phyloP scores from a whole-genome alignment of 2,888 invertebrate species.

The Lithosia quadra region DNA sequence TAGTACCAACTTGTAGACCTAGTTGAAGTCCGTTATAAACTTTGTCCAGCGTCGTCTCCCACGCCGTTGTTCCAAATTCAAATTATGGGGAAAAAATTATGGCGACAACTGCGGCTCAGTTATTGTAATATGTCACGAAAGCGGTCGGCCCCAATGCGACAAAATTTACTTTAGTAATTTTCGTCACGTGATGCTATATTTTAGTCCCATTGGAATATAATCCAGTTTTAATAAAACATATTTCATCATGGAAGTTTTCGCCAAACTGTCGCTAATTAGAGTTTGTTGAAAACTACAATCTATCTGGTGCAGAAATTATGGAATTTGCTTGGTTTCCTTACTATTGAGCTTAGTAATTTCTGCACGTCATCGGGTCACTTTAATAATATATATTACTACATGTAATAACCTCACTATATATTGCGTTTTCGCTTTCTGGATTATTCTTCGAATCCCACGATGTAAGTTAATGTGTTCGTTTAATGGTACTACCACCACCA shows the following conservation, averaged over 20 bases:
- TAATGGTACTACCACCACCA: conserved; percentile 47
- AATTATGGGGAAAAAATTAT: conserved; percentile 60
- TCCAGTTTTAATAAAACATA: conserved; percentile 14
- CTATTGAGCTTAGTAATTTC: background rate
- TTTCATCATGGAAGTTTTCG: conserved; percentile 8
- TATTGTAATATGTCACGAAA: conserved; percentile 57
- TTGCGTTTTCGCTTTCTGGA: conserved; percentile 17
- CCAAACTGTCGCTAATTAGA: conserved; percentile 9
- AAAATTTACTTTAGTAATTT: conserved; percentile 49
- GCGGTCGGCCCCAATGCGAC: conserved; percentile 31
- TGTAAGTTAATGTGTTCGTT: conserved; percentile 37
- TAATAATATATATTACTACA: background rate
- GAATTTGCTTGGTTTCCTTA: background rate
- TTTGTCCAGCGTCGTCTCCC: conserved; percentile 44
- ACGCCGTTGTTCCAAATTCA: conserved; percentile 59
- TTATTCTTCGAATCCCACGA: conserved; percentile 31
- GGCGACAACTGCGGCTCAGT: conserved; percentile 46
- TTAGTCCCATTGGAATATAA: conserved; percentile 18
- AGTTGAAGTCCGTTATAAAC: conserved; percentile 11
- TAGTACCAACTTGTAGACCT: conserved; percentile 40
- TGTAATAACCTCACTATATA: background rate
- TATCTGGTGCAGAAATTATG: background rate
- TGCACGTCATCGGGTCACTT: background rate
- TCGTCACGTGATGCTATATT: conserved; percentile 43
- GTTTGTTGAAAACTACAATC: background rate